Conservation (phyloP, 1,140 invertebrate genomes). For the Neodiprion virginianus region DNA sequence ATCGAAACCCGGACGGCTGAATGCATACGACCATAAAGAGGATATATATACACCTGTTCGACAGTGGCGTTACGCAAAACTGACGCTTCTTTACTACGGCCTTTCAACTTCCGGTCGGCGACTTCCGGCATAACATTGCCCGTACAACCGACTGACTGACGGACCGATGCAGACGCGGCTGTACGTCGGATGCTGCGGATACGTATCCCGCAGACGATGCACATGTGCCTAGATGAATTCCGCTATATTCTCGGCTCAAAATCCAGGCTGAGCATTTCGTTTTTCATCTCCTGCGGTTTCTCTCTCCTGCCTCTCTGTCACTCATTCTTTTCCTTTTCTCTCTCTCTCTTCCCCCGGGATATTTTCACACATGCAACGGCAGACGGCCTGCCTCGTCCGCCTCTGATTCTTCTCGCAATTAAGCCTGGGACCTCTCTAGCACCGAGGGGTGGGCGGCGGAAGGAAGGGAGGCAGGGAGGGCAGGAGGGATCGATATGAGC, state of each 20-base stretch:
- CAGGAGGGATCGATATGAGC: neutral
- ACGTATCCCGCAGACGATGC: no score
- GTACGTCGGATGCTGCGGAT: no score
- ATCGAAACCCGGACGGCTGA: no score
- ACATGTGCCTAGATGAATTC: no score
- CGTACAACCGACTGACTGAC: no score
- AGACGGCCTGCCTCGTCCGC: neutral
- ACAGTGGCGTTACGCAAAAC: neutral
- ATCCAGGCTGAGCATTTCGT: no score
- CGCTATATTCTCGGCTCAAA: no score
- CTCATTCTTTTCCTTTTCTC: neutral
- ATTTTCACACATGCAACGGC: neutral
- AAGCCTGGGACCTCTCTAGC: neutral
- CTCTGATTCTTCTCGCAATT: slow-evolving; percentile 5
- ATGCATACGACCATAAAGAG: neutral
- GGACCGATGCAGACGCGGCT: no score
- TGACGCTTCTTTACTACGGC: neutral
- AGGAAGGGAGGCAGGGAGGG: neutral
- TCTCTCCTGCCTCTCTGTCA: no score
- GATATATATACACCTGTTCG: neutral
- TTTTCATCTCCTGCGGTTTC: no score
- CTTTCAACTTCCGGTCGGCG: neutral
- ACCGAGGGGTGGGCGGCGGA: neutral
- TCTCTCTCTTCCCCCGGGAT: neutral
- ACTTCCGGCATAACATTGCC: no score